These are phyloP conservation scores for Xylophagus ater DNA, from an alignment of 2,888 invertebrate genomes.

Conservation along the genomic window DNA sequence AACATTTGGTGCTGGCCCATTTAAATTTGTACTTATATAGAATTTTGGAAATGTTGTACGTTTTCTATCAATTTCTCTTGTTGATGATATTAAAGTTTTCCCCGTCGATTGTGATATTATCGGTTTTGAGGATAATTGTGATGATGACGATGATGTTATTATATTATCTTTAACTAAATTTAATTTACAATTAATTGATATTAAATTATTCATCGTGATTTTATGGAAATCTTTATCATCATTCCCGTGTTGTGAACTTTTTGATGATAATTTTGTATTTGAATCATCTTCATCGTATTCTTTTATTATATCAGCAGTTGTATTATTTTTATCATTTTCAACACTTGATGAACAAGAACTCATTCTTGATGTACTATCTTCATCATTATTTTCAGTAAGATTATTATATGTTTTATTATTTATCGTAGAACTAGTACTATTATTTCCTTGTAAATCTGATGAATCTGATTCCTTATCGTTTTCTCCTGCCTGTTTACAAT, in stretches of 20 bases:
- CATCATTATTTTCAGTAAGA: conserved; percentile 10
- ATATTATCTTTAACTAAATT: conserved; percentile 12
- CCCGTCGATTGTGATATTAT: no score
- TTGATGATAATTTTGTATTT: background rate
- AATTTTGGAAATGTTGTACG: conserved; percentile 4
- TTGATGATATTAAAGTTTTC: no score
- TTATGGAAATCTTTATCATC: conserved; percentile 1
- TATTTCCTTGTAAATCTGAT: conserved; percentile 3
- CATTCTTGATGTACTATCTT: conserved; percentile 12
- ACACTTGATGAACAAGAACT: conserved; percentile 12
- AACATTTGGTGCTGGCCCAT: conserved; percentile 55
- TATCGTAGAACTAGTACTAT: background rate
- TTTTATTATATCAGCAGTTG: conserved; percentile 4
- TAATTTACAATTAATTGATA: conserved; percentile 23
- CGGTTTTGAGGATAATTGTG: no score
- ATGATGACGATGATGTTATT: conserved; percentile 12
- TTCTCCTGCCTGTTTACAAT: conserved; percentile 10
- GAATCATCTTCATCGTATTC: conserved; percentile 1
- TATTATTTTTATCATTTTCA: conserved; percentile 6
- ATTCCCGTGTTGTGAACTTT: background rate
- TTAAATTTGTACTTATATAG: conserved; percentile 14
- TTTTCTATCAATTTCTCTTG: background rate
- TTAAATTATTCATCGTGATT: no score
- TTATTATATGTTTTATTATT: no score
- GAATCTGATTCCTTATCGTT: conserved; percentile 10